Percentiles rank a stretch among this genome's conserved stretches.
These are phyloP conservation scores for Chelon labrosus DNA, from an alignment of 2,797 vertebrate genomes.

Conservation along the genomic window DNA sequence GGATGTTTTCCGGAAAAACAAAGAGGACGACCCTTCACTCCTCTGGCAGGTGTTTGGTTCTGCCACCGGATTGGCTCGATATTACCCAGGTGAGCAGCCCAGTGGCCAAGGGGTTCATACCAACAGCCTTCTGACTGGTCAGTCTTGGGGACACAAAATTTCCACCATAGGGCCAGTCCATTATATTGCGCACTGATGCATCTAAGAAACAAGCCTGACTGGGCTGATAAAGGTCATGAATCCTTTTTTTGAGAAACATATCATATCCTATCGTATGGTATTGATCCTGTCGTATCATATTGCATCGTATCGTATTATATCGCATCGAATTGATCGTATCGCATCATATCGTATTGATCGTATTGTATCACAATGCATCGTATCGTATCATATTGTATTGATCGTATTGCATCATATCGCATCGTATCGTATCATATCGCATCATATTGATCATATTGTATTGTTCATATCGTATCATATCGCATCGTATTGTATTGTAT, in stretches of 20 bases:
- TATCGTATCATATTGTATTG: too few relatives aligned
- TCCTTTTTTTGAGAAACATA: not conserved
- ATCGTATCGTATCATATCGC: too few relatives aligned
- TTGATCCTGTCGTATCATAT: too few relatives aligned
- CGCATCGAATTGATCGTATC: too few relatives aligned
- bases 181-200: constrained; percentile 4
- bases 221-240: not conserved
- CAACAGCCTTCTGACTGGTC: not conserved
- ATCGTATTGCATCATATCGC: too few relatives aligned
- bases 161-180: not conserved
- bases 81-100: constrained; percentile 87
- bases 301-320: too few relatives aligned
- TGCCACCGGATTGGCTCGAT: constrained; percentile 94
- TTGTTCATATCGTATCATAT: too few relatives aligned
- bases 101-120: not conserved
- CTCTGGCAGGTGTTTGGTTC: constrained; percentile 98
- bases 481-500: too few relatives aligned
- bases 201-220: not conserved
- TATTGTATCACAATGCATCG: too few relatives aligned
- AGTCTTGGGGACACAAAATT: not conserved
- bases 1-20: constrained; percentile 92
- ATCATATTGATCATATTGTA: too few relatives aligned
- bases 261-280: too few relatives aligned
- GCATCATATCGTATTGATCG: too few relatives aligned
- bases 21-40: constrained; percentile 91